Evolutionary conservation across 2,113 vertebrate species (phyloP).

Genomic region (Genyomyrus donnyi): DNA sequence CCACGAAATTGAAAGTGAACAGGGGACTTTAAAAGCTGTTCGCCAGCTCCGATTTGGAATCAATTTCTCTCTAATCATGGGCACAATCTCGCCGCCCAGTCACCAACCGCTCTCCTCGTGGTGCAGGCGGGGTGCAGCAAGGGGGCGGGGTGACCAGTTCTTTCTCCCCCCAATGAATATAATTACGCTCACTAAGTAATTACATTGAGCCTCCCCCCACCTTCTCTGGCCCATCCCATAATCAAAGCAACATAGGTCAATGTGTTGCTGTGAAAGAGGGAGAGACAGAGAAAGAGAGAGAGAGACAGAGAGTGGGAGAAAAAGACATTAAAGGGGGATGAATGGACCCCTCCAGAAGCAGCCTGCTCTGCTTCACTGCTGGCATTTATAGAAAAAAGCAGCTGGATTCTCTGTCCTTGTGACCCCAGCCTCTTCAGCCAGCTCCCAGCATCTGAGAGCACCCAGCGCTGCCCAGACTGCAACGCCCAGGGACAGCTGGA

Average conservation of each 20-base stretch:
- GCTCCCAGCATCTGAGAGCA: neutral
- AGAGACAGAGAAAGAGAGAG: too few relatives aligned
- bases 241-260: neutral
- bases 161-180: slow-evolving; percentile 29
- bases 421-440: slow-evolving; percentile 1
- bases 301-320: neutral
- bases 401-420: neutral
- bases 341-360: slow-evolving; percentile 35
- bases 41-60: neutral
- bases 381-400: neutral
- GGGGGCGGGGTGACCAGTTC: neutral
- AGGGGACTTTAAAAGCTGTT: neutral
- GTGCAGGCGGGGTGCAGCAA: neutral
- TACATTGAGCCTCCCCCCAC: slow-evolving; percentile 24
- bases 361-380: neutral
- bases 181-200: slow-evolving; percentile 37
- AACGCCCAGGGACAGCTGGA: neutral
- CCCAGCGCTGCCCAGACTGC: neutral
- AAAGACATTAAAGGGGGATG: neutral
- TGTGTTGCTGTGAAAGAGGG: neutral
- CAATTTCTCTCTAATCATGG: neutral
- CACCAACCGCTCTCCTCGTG: neutral
- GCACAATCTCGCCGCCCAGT: neutral
- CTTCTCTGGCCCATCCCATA: slow-evolving; percentile 36
- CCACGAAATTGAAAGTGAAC: neutral